These are phyloP conservation scores for Hippoglossus stenolepis DNA, from an alignment of 2,113 vertebrate genomes.

Conservation along the genomic window DNA sequence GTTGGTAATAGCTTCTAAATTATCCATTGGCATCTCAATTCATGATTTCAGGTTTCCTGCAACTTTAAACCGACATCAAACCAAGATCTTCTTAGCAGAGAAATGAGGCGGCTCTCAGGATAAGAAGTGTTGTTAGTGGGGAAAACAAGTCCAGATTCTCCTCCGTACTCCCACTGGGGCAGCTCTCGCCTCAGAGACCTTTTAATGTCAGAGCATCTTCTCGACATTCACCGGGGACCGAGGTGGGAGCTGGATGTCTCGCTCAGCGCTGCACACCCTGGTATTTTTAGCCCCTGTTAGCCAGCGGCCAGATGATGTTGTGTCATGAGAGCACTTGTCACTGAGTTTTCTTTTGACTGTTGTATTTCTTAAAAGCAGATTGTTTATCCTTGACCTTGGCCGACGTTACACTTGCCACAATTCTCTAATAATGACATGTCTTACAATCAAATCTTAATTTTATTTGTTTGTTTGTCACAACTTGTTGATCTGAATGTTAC, in stretches of 20 bases:
- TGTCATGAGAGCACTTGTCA: conserved; percentile 57
- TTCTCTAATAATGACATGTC: not conserved
- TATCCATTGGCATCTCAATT: not conserved
- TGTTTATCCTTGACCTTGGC: not conserved
- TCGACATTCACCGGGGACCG: conserved; percentile 24
- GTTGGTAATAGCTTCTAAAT: not conserved
- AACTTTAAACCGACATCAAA: conserved; percentile 6
- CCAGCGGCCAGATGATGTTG: conserved; percentile 55
- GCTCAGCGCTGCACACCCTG: conserved; percentile 38
- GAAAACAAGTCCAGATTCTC: not conserved
- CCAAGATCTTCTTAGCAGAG: not conserved
- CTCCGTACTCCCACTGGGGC: conserved; percentile 11
- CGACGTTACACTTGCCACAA: not conserved
- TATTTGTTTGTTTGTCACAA: not conserved
- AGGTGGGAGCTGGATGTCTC: conserved; percentile 49
- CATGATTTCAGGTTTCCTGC: not conserved
- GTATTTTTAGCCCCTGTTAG: conserved; percentile 68
- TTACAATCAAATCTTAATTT: conserved; percentile 16
- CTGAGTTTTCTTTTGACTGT: conserved; percentile 42
- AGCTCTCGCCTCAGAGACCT: conserved; percentile 35
- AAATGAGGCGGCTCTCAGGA: not conserved
- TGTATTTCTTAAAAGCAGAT: conserved; percentile 13
- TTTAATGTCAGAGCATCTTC: conserved; percentile 50
- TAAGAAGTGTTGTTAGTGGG: not conserved
- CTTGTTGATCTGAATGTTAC: conserved; percentile 21